Evolutionary conservation across 2,797 vertebrate species (phyloP), one percentile per base, ranked within the genome.

Genomic region (Clarias platycephalus): DNA sequence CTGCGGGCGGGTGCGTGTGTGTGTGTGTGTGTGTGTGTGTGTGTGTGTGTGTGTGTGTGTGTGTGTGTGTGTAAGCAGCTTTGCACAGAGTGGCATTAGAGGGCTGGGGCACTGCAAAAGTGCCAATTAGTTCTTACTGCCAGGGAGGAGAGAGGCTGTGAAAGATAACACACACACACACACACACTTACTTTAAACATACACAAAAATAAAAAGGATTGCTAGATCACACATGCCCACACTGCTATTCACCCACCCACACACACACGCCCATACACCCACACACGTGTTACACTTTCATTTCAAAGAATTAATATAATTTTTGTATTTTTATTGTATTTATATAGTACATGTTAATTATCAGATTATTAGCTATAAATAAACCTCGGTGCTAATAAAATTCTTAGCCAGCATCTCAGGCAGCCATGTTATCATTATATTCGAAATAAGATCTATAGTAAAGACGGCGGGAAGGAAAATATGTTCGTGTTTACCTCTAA

Each of bases 81-180:
- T 93, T 93, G 87, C 92, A 90, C 88, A 82, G 75, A 93, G 92
- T 92, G 92, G 93, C 90, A 91, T 86, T 91, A 92, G 87, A 92
- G 87, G 88, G 91, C 88, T 90, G 86, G 70, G 91, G 90, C 88
- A 89, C 89, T 91, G 87, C 83, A 89, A 92, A 91, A 82, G 91
- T 90, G 90, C 91, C 91, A 91, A 88, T 92, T 92, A 91, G 89
- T 87, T 80, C 18, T 82, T 87, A 87, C 83, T 91, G 89, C 90
- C 89, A 91, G 85, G 84, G 87, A 89, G 82, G 78, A 86, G 90
- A 88, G 91, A 89, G 83, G 87, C 85, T 72, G 88, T 89, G 88
- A 92, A 91, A 91, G 83, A 88, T 57, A 85, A 89, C 84, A 20
- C 79, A 68, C 53, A 76, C 58, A 58, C 74, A 72, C 44, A 13